Percentiles rank a stretch among this genome's conserved stretches.
Evolutionary conservation across 2,797 vertebrate genomes (phyloP).

Genomic region (Liparis tanakae): DNA sequence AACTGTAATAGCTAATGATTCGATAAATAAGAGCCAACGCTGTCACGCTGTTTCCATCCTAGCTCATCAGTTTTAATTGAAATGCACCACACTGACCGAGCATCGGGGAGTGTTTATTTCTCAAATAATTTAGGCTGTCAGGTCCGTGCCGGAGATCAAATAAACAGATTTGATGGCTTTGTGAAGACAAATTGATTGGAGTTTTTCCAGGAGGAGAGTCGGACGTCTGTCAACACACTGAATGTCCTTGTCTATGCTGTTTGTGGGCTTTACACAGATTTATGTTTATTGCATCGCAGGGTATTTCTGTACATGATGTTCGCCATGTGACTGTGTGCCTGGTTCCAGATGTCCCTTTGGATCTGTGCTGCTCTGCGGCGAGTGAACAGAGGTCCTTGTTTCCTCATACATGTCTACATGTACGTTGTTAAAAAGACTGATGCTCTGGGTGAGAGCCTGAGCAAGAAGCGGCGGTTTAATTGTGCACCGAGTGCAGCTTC

Average conservation of each 20-base stretch:
- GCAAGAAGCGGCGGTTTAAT: conserved; percentile 1
- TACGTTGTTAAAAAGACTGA: conserved; percentile 18
- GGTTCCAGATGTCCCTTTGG: conserved; percentile 61
- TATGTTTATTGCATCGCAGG: conserved; percentile 18
- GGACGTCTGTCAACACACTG: conserved; percentile 27
- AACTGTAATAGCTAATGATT: conserved; percentile 34
- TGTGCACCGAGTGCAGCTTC: conserved; percentile 16
- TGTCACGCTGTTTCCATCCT: conserved; percentile 18
- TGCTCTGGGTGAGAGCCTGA: conserved; percentile 15
- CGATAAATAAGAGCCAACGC: conserved; percentile 23
- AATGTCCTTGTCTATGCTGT: conserved; percentile 34
- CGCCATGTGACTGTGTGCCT: conserved; percentile 24
- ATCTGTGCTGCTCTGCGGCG: conserved; percentile 36
- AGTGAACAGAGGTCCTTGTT: conserved; percentile 46
- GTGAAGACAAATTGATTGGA: conserved; percentile 35
- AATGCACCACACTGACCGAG: conserved; percentile 23
- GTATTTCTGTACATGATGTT: conserved; percentile 39
- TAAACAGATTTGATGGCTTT: conserved; percentile 48
- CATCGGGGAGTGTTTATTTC: conserved; percentile 45
- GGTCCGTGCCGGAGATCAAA: conserved; percentile 61
- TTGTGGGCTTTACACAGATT: conserved; percentile 17
- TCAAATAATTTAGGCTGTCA: conserved; percentile 46
- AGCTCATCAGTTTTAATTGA: conserved; percentile 44
- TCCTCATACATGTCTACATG: conserved; percentile 44
- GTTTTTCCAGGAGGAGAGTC: conserved; percentile 16